A percentile compares a stretch with the other conserved stretches of the same genome.
phyloP scores from a whole-genome alignment of 2,888 invertebrate species.

The Acleris sparsana region DNA sequence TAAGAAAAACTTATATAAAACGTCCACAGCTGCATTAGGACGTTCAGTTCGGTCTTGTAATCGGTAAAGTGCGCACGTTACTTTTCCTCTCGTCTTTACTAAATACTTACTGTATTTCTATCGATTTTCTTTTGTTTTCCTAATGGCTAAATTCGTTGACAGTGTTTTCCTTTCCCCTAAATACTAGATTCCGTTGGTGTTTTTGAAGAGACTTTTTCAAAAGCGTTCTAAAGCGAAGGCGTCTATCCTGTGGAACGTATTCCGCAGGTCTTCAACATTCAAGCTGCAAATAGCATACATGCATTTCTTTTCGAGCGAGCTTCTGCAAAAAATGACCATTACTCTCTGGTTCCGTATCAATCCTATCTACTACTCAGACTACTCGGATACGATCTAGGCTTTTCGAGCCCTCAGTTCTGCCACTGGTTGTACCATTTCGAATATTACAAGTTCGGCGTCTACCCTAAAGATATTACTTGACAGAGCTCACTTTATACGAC shows the following conservation, averaged over 20 bases:
- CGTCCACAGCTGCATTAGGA: constrained; percentile 51
- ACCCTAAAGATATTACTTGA: constrained; percentile 78
- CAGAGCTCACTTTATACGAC: constrained; percentile 43
- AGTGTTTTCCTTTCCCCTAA: constrained; percentile 73
- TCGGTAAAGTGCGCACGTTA: constrained; percentile 47
- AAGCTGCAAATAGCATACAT: constrained; percentile 69
- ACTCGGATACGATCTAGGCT: constrained; percentile 85
- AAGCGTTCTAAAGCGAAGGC: constrained; percentile 12
- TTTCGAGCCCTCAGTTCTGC: constrained; percentile 64
- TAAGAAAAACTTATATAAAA: constrained; percentile 70
- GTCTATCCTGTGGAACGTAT: constrained; percentile 31
- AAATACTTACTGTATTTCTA: constrained; percentile 34
- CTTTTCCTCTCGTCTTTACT: constrained; percentile 27
- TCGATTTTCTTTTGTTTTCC: constrained; percentile 46
- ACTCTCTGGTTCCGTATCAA: constrained; percentile 82
- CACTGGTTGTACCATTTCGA: constrained; percentile 80
- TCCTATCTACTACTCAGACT: constrained; percentile 87
- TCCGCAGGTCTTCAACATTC: constrained; percentile 53
- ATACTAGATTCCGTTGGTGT: constrained; percentile 53
- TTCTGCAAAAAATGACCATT: constrained; percentile 80
- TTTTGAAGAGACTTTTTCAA: constrained; percentile 35
- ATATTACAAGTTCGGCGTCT: constrained; percentile 77
- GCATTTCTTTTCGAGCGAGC: constrained; percentile 67
- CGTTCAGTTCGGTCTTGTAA: constrained; percentile 51
- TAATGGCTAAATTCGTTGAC: constrained; percentile 77